phyloP scores from a whole-genome alignment of 2,797 vertebrate species.

The Loris lydekkerianus region DNA sequence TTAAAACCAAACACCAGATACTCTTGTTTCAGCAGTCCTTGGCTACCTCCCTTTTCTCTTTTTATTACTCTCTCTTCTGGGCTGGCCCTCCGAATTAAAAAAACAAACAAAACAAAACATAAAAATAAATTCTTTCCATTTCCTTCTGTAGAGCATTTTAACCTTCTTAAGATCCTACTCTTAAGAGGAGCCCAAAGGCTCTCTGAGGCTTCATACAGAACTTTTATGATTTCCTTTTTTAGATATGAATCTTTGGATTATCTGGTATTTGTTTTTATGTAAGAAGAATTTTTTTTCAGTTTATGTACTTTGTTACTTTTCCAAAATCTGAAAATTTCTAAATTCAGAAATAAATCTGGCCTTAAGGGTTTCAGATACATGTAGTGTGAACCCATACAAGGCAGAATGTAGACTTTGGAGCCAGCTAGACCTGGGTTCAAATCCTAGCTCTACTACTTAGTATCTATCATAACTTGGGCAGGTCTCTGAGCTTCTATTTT shows the following conservation, averaged over 20 bases:
- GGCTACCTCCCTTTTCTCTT: background rate
- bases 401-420: background rate
- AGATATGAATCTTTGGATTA: conserved; percentile 34
- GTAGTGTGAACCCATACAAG: background rate
- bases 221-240: conserved; percentile 50
- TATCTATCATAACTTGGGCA: background rate
- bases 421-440: background rate
- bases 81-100: background rate
- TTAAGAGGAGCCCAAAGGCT: background rate
- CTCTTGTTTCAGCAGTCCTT: background rate
- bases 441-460: background rate
- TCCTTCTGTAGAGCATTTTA: conserved; percentile 32
- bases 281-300: background rate
- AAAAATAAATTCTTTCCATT: conserved; percentile 70
- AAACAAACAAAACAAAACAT: background rate
- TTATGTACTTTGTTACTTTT: conserved; percentile 15
- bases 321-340: conserved; percentile 32
- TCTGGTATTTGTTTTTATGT: conserved; percentile 55
- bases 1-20: background rate
- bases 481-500: conserved; percentile 34
- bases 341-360: conserved; percentile 32
- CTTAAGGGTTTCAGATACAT: background rate
- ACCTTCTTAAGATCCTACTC: conserved; percentile 36
- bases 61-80: background rate
- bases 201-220: background rate